These are phyloP conservation scores for Hippolais icterina DNA, from an alignment of 2,113 vertebrate species.

Conservation along the genomic window DNA sequence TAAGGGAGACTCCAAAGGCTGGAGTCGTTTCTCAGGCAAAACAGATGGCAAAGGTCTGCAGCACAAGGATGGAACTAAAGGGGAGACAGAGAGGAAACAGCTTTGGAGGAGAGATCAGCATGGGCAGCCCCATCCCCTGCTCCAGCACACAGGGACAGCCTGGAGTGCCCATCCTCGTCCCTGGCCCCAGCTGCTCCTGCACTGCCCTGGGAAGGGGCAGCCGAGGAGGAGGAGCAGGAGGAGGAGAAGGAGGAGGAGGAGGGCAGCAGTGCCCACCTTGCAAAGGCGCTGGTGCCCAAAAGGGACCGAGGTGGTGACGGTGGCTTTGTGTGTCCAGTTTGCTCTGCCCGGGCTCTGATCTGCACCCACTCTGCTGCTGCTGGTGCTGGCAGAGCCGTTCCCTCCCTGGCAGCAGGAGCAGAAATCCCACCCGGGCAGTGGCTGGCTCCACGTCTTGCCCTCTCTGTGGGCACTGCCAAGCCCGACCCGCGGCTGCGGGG, in stretches of 20 bases:
- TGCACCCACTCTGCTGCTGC: rapidly evolving
- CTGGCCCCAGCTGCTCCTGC: not conserved
- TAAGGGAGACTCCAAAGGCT: not conserved
- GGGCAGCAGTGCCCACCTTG: not conserved
- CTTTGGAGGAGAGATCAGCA: not conserved
- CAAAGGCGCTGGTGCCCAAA: not conserved
- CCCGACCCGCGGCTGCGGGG: rapidly evolving
- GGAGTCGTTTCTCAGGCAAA: not conserved
- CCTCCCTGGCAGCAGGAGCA: not conserved
- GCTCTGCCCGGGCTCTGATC: not conserved
- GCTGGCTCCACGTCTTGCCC: not conserved
- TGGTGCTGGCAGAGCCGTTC: not conserved
- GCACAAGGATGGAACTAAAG: not conserved
- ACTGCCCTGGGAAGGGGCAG: not conserved
- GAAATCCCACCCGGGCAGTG: not conserved
- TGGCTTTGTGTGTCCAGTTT: not conserved
- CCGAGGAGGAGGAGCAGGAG: not conserved
- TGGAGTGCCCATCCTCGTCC: not conserved
- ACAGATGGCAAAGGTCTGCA: not conserved
- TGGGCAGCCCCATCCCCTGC: not conserved
- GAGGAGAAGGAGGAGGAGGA: not conserved
- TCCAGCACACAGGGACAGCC: not conserved
- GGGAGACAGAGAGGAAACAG: not conserved
- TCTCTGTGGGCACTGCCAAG: not conserved
- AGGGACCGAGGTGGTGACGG: rapidly evolving